Evolutionary conservation across 2,113 vertebrate genomes (phyloP).

Genomic region (Sinocyclocheilus anshuiensis): DNA sequence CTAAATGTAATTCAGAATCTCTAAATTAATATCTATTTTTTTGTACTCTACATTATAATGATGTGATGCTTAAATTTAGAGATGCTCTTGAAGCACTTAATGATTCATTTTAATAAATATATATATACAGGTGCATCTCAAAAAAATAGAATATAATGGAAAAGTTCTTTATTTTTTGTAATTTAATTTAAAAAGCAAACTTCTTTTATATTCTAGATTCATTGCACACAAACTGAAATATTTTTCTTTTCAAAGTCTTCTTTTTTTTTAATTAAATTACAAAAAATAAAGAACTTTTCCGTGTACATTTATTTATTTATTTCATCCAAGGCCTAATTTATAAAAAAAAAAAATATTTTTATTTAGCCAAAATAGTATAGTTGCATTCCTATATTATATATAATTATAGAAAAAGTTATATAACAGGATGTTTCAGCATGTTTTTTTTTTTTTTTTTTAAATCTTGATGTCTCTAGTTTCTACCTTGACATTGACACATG

Average conservation of each 20-base stretch:
- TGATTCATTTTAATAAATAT: neutral
- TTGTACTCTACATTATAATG: neutral
- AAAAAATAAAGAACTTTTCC: too few species aligned
- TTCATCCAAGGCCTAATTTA: too few species aligned
- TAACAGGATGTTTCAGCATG: neutral
- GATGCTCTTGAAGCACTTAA: neutral
- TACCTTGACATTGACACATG: neutral
- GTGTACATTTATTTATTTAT: too few species aligned
- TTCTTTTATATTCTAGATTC: too few species aligned
- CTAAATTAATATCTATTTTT: neutral
- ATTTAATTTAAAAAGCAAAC: too few species aligned
- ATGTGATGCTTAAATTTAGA: neutral
- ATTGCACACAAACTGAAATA: too few species aligned
- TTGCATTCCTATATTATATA: neutral
- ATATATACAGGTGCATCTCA: too few species aligned
- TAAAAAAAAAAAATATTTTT: too few species aligned
- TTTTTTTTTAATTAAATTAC: too few species aligned
- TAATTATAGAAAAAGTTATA: neutral
- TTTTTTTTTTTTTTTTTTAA: neutral
- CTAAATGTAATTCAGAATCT: neutral
- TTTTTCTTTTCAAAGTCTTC: too few species aligned
- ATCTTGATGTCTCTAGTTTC: neutral
- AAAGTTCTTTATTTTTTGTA: too few species aligned
- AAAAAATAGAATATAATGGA: too few species aligned
- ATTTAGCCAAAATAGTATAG: neutral